Evolutionary conservation across 2,888 invertebrate genomes (phyloP), one percentile per base, ranked within the genome.

Genomic region (Heteromyza rotundicornis): DNA sequence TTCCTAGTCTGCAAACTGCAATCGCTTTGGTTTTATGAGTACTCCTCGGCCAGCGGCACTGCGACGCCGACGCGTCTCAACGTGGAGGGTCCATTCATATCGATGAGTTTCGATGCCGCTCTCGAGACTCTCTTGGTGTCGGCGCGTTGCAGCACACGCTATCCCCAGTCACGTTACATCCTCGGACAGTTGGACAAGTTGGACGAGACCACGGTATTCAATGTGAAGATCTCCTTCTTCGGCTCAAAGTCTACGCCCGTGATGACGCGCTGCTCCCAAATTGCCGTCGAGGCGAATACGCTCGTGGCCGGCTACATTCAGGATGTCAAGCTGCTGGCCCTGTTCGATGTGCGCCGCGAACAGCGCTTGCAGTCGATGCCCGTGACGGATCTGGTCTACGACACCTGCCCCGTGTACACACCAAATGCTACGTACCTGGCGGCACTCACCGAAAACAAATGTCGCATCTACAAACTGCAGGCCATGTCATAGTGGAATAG

Each of bases 301-400:
- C 85, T 91, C 75, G 86, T 92, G 0, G 90, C 91, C 1, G 91
- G 91, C 0, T 89, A 92, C 72, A 89, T 92, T 63, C 94, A 94
- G 80, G 88, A 89, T 57, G 87, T 86, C n/a, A 87, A 87, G 2
- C 82, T 86, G 12, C 80, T 92, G 23, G 85, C 86, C 53, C 80
- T 92, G 1, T 91, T 91, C 85, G 90, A 89, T 60, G 80, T 86
- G 44, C 84, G 82, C n/a, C 85, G 84, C 1, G 86, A 87, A 17
- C 86, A 80, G 75, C 86, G 81, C 80, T 84, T 79, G 63, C 86
- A 76, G 72, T 86, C 86, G 0, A 73, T 92, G 56, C 87, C 89
- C 0, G 87, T 89, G 0, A 85, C 86, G 0, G 89, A 90, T 66
- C 86, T 89, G 0, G 87, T 92, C 10, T 78, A 91, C 23, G 92